A percentile compares a stretch with the other conserved stretches of the same genome.
These are phyloP conservation scores for Eristalis pertinax DNA, from an alignment of 2,888 invertebrate species.

Conservation along the genomic window DNA sequence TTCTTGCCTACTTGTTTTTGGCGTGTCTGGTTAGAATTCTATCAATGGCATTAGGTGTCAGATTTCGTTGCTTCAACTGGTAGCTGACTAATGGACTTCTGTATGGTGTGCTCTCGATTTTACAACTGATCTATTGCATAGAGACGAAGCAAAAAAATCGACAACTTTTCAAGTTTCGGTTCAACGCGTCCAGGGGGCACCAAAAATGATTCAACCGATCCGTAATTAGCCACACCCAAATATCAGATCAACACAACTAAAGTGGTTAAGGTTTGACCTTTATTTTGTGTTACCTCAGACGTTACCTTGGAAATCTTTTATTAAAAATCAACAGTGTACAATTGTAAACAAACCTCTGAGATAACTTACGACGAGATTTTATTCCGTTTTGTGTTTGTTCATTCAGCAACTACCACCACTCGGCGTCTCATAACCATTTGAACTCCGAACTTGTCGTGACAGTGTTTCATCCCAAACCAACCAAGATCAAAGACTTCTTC, in stretches of 20 bases:
- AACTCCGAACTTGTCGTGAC: constrained; percentile 18
- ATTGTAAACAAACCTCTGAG: background rate
- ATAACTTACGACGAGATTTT: background rate
- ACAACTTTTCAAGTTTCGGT: no score
- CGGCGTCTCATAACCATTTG: background rate
- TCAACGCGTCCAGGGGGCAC: no score
- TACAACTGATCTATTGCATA: no score
- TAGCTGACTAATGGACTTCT: background rate
- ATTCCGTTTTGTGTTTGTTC: background rate
- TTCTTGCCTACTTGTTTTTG: background rate
- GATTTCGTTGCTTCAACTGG: background rate
- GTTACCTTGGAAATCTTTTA: background rate
- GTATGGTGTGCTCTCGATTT: no score
- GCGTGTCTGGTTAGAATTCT: background rate
- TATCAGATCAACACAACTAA: background rate
- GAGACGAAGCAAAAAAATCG: no score
- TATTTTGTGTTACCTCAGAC: background rate
- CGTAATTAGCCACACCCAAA: background rate
- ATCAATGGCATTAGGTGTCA: background rate
- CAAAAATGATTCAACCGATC: background rate
- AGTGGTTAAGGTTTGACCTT: background rate
- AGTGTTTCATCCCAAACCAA: constrained; percentile 15
- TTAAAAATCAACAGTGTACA: background rate
- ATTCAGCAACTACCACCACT: background rate
- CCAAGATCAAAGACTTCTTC: constrained; percentile 58